phyloP scores from a whole-genome alignment of 2,888 invertebrate genomes.

The Holacanthella duospinosa region DNA sequence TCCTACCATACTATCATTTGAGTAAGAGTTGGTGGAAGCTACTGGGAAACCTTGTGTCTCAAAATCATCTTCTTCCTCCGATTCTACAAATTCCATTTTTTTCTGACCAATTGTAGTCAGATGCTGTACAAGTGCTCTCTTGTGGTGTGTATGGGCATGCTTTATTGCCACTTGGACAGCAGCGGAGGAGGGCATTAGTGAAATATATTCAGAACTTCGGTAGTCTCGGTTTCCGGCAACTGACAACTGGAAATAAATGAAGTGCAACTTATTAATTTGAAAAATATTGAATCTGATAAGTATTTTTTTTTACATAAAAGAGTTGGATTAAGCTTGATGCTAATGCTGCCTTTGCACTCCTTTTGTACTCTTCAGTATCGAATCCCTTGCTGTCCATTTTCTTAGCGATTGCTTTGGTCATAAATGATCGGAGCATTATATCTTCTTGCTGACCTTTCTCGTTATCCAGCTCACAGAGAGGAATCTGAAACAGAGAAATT shows the following conservation, averaged over 20 bases:
- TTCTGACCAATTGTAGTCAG: constrained; percentile 51
- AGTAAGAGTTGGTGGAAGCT: background rate
- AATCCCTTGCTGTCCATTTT: constrained; percentile 37
- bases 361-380: constrained; percentile 37
- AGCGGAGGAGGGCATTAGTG: constrained; percentile 64
- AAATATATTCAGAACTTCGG: constrained; percentile 75
- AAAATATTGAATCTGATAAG: background rate
- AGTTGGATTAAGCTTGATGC: constrained; percentile 75
- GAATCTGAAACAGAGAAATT: constrained; percentile 45
- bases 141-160: constrained; percentile 69
- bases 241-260: constrained; percentile 54
- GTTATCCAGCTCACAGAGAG: constrained; percentile 62
- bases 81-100: constrained; percentile 36
- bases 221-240: constrained; percentile 73
- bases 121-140: constrained; percentile 66
- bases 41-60: constrained; percentile 10
- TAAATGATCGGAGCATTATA: constrained; percentile 24
- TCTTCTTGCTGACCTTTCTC: constrained; percentile 75
- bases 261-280: background rate
- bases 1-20: background rate
- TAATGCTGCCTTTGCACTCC: constrained; percentile 54
- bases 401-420: constrained; percentile 24
- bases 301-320: constrained; percentile 59
- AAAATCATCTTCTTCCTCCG: constrained; percentile 34
- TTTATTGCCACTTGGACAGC: constrained; percentile 74